Conservation (phyloP, 2,888 invertebrate species). For the Habroteleia sp. region DNA sequence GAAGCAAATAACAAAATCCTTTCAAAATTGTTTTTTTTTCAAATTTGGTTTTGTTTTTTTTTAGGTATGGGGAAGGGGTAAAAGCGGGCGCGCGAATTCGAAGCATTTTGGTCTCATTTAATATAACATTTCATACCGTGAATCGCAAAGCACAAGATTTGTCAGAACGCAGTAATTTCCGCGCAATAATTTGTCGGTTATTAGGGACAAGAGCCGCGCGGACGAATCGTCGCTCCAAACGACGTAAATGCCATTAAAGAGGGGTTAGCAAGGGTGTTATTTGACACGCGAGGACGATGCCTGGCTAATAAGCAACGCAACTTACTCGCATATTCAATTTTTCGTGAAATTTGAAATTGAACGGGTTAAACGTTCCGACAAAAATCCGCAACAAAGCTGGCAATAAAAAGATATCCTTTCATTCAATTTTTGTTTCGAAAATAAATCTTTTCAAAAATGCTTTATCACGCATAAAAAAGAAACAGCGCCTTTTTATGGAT, state of each 20-base stretch:
- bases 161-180: conserved; percentile 9
- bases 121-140: neutral
- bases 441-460: too few relatives aligned
- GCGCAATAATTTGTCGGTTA: conserved; percentile 31
- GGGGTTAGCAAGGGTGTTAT: conserved; percentile 8
- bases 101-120: neutral
- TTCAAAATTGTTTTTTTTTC: too few relatives aligned
- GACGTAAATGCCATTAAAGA: conserved; percentile 23
- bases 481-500: too few relatives aligned
- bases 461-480: too few relatives aligned
- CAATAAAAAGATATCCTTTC: too few relatives aligned
- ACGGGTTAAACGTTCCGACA: too few relatives aligned
- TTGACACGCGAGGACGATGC: conserved; percentile 29
- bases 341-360: conserved; percentile 43
- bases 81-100: too few relatives aligned
- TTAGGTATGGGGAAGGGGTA: too few relatives aligned
- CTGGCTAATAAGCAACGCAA: conserved; percentile 11
- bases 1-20: too few relatives aligned
- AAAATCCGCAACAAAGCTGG: too few relatives aligned
- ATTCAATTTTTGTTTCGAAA: too few relatives aligned
- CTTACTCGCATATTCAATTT: conserved; percentile 6
- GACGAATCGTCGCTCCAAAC: conserved; percentile 13
- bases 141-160: neutral
- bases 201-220: conserved; percentile 15
- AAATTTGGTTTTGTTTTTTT: too few relatives aligned